Percentiles rank a stretch among this genome's conserved stretches.
phyloP scores from a whole-genome alignment of 2,113 vertebrate genomes.

The Platanista minor region DNA sequence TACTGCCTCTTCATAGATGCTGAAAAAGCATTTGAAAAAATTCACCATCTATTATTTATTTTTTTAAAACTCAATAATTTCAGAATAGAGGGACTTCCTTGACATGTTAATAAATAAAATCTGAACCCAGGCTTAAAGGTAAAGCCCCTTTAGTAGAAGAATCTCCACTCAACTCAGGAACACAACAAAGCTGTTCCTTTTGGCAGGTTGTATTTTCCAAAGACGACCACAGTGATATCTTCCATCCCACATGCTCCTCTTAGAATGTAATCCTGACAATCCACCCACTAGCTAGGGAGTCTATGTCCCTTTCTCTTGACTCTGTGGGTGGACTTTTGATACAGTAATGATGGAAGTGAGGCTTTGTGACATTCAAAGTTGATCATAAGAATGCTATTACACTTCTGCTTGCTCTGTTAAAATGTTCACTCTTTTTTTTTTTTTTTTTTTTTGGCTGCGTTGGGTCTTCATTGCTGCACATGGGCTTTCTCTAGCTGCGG shows the following conservation, averaged over 20 bases:
- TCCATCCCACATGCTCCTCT: neutral
- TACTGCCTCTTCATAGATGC: neutral
- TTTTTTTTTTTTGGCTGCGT: no score
- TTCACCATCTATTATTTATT: neutral
- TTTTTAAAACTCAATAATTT: neutral
- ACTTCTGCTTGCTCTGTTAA: neutral
- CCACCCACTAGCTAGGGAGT: neutral
- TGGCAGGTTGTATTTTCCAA: neutral
- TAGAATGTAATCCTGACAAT: neutral
- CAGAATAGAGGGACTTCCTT: neutral
- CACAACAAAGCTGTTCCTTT: neutral
- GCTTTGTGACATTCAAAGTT: neutral
- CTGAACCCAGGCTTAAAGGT: neutral
- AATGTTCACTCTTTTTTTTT: no score
- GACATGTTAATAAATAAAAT: neutral
- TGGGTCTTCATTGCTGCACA: no score
- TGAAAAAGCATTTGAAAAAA: constrained; percentile 10
- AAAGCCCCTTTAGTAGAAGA: neutral
- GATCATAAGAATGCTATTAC: neutral
- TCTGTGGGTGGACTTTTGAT: neutral
- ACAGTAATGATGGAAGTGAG: neutral
- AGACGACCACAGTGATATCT: neutral
- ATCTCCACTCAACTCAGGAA: neutral
- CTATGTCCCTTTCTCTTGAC: neutral
- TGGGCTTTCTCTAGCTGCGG: no score